Percentiles rank a stretch among this genome's conserved stretches.
Evolutionary conservation across 2,797 vertebrate genomes (phyloP).

Genomic region (Trematomus bernacchii): DNA sequence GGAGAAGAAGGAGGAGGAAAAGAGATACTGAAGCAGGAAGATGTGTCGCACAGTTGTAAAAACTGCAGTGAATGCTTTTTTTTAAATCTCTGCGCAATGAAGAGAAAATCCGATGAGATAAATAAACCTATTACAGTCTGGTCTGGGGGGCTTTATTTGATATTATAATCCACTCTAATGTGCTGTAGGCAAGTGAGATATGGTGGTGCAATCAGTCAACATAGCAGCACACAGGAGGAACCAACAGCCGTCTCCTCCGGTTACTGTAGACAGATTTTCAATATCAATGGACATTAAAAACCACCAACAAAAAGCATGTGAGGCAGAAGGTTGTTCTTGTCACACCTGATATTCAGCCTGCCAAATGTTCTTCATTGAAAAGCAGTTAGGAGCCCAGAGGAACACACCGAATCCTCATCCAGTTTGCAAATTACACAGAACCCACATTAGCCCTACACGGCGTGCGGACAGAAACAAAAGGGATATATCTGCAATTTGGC

Average conservation of each 20-base stretch:
- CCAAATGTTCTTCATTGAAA: constrained; percentile 58
- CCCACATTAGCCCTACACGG: constrained; percentile 12
- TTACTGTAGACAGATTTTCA: constrained; percentile 24
- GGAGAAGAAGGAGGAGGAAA: constrained; percentile 20
- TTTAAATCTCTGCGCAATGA: constrained; percentile 28
- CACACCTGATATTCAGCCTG: constrained; percentile 56
- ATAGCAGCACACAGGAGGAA: constrained; percentile 12
- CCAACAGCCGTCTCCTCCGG: background rate
- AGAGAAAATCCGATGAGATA: constrained; percentile 33
- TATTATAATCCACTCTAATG: constrained; percentile 54
- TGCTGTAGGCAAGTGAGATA: constrained; percentile 33
- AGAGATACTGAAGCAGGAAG: constrained; percentile 15
- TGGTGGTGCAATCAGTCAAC: background rate
- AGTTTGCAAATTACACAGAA: constrained; percentile 55
- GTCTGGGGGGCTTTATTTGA: constrained; percentile 29
- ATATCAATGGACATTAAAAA: constrained; percentile 24
- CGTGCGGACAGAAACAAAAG: constrained; percentile 26
- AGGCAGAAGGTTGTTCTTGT: constrained; percentile 48
- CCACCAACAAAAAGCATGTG: background rate
- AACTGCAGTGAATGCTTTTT: constrained; percentile 11
- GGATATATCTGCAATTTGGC: background rate
- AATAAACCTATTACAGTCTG: constrained; percentile 48
- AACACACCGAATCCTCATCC: constrained; percentile 29
- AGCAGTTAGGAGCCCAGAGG: constrained; percentile 58
- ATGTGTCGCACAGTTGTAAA: constrained; percentile 11